Percentiles rank a stretch among this genome's conserved stretches.
Conservation (phyloP, 2,797 vertebrate species). For the Anguilla pacifica region DNA sequence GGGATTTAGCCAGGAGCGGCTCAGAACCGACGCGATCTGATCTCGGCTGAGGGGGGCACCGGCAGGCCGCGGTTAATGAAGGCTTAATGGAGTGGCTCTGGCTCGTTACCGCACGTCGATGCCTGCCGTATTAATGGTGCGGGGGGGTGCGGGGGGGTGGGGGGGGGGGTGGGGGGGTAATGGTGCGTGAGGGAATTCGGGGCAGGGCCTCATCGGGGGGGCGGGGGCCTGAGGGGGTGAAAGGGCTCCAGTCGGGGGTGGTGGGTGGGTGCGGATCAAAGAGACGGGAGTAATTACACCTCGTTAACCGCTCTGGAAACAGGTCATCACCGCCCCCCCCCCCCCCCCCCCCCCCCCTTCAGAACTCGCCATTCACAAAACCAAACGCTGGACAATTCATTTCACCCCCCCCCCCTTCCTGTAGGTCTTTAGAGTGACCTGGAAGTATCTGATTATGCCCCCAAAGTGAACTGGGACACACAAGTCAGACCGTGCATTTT, state of each 20-base stretch:
- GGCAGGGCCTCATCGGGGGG: conserved; percentile 16
- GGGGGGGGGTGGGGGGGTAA: not conserved
- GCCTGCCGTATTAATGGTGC: conserved; percentile 27
- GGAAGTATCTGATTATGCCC: not conserved
- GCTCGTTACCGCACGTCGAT: conserved; percentile 22
- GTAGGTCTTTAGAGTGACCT: not conserved
- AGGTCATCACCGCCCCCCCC: not conserved
- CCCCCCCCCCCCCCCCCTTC: no score
- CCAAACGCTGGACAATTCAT: not conserved
- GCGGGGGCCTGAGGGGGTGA: not conserved
- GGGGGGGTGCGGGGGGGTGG: not conserved
- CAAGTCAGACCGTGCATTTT: not conserved
- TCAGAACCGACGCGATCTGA: conserved; percentile 42
- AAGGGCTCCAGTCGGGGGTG: not conserved
- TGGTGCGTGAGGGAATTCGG: conserved; percentile 15
- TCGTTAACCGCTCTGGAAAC: not conserved
- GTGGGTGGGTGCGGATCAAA: not conserved
- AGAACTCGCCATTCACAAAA: not conserved
- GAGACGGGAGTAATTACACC: conserved; percentile 9
- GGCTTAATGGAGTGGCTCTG: conserved; percentile 59
- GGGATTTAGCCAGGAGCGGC: not conserved
- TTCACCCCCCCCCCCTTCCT: not conserved
- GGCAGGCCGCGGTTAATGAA: conserved; percentile 60
- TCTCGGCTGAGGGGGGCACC: conserved; percentile 47
- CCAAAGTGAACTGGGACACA: not conserved